phyloP scores from a whole-genome alignment of 1,140 invertebrate species.

The Penaeus japonicus region DNA sequence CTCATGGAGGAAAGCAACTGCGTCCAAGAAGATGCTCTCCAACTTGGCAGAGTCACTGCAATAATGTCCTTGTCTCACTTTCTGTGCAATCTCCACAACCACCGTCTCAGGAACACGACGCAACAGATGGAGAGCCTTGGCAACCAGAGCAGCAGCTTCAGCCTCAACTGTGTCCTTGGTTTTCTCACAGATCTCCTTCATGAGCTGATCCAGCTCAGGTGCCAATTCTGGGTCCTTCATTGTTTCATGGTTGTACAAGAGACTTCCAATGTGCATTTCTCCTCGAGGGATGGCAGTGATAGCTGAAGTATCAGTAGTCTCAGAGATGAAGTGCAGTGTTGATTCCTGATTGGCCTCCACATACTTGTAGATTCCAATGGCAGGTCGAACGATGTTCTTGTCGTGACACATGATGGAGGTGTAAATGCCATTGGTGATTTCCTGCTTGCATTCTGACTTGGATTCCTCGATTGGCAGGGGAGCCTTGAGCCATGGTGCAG shows the following conservation, averaged over 20 bases:
- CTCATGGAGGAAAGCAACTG: neutral
- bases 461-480: conserved; percentile 11
- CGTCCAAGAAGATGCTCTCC: neutral
- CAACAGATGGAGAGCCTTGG: neutral
- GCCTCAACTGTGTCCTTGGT: neutral
- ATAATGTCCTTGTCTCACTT: neutral
- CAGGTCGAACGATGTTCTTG: conserved; percentile 10
- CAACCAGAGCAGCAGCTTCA: neutral
- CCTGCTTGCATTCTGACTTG: conserved; percentile 28
- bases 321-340: neutral
- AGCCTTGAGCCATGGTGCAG: neutral
- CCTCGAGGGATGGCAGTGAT: neutral
- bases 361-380: conserved; percentile 1
- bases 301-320: neutral
- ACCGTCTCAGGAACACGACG: neutral
- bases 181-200: neutral
- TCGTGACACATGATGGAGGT: conserved; percentile 4
- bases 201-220: neutral
- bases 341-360: conserved; percentile 10
- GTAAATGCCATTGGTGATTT: conserved; percentile 11
- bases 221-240: neutral
- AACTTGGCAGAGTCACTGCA: neutral
- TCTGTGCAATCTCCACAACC: neutral
- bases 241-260: neutral
- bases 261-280: neutral